These are phyloP conservation scores for Microtus oregoni DNA, from an alignment of 2,113 vertebrate genomes.

Conservation along the genomic window DNA sequence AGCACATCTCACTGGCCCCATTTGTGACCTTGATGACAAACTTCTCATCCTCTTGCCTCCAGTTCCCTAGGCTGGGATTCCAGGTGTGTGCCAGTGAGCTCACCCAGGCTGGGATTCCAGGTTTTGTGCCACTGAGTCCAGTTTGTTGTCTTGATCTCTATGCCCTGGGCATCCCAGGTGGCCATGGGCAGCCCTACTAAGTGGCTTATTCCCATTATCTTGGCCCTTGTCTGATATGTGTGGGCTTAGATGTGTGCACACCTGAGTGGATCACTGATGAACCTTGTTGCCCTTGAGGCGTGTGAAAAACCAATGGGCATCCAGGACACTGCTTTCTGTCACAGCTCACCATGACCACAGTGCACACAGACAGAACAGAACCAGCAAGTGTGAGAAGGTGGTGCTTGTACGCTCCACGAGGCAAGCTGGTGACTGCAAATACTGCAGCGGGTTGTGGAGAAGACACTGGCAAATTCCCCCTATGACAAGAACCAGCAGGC, in stretches of 20 bases:
- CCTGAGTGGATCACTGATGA: not conserved
- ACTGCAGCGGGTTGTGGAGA: not conserved
- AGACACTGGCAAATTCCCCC: too few relatives aligned
- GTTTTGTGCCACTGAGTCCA: not conserved
- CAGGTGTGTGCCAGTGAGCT: not conserved
- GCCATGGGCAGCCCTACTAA: not conserved
- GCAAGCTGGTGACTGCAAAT: accelerated
- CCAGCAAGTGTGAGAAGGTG: accelerated
- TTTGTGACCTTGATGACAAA: not conserved
- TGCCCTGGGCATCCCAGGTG: not conserved
- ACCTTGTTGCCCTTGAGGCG: not conserved
- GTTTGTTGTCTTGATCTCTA: not conserved
- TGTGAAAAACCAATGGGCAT: accelerated
- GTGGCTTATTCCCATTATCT: accelerated
- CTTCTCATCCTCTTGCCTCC: not conserved
- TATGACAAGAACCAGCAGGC: not conserved
- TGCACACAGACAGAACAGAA: not conserved
- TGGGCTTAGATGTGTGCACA: accelerated
- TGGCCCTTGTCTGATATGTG: too few relatives aligned
- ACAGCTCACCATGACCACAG: accelerated
- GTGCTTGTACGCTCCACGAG: accelerated
- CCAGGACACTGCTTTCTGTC: not conserved
- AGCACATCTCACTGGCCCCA: accelerated
- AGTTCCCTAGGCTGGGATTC: not conserved
- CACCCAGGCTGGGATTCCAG: not conserved